These are phyloP conservation scores for Psix sp. DNA, from an alignment of 1,140 invertebrate genomes.

Conservation along the genomic window DNA sequence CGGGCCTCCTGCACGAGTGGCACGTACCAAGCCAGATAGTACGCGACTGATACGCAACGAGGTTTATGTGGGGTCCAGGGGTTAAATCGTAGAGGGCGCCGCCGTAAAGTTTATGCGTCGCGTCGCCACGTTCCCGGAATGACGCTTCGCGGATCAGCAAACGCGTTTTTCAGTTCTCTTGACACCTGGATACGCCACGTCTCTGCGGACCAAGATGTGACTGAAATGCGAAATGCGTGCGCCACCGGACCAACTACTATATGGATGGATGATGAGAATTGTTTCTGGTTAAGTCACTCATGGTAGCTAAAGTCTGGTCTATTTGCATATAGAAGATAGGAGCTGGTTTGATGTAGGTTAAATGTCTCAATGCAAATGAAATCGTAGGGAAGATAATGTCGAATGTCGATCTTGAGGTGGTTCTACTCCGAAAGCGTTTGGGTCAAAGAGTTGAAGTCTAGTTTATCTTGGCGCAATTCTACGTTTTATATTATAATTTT, in stretches of 20 bases:
- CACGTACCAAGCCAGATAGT: conserved; percentile 54
- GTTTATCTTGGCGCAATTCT: too few relatives aligned
- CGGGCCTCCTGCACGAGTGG: conserved; percentile 12
- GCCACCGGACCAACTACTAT: background rate
- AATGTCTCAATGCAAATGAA: background rate
- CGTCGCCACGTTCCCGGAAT: conserved; percentile 29
- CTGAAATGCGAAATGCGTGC: conserved; percentile 23
- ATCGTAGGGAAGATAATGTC: background rate
- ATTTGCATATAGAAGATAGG: conserved; percentile 3
- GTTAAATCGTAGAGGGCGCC: conserved; percentile 50
- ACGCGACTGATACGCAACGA: conserved; percentile 36
- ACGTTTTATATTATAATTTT: too few relatives aligned
- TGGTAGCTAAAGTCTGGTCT: background rate
- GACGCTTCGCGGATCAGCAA: conserved; percentile 21
- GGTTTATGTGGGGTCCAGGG: conserved; percentile 37
- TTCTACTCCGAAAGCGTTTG: background rate
- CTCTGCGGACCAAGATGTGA: conserved; percentile 7
- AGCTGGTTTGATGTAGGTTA: background rate
- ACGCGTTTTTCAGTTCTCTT: conserved; percentile 22
- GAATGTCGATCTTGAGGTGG: background rate
- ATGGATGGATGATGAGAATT: conserved; percentile 3
- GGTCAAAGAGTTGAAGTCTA: too few relatives aligned
- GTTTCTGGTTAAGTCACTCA: conserved; percentile 14
- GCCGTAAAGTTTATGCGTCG: conserved; percentile 14
- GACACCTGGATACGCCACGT: conserved; percentile 34